These are phyloP conservation scores for Semotilus atromaculatus DNA, from an alignment of 2,797 vertebrate species.

Conservation along the genomic window DNA sequence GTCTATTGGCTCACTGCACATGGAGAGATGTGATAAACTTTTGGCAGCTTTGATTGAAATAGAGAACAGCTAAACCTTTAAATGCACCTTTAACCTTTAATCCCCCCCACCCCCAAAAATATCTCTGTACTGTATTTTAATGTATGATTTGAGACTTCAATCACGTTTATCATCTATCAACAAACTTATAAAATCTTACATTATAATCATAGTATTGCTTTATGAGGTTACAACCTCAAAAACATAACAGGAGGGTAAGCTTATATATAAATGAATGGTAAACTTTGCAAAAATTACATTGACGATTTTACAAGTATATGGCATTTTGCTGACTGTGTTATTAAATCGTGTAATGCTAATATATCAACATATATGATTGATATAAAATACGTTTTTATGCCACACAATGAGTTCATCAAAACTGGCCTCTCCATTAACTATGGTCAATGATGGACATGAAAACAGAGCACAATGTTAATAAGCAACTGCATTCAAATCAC, in stretches of 20 bases:
- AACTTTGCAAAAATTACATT: neutral
- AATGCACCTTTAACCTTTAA: too few relatives aligned
- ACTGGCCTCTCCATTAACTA: neutral
- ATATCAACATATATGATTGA: neutral
- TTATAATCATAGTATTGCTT: neutral
- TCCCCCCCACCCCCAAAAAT: too few relatives aligned
- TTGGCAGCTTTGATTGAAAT: neutral
- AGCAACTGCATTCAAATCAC: neutral
- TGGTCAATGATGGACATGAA: neutral
- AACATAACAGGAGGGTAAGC: neutral
- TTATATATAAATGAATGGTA: neutral
- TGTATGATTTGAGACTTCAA: neutral
- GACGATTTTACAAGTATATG: neutral
- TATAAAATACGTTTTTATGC: neutral
- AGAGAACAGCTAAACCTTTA: constrained; percentile 64
- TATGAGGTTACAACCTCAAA: neutral
- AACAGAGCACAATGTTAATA: neutral
- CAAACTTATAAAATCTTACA: neutral
- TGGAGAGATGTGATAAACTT: constrained; percentile 20
- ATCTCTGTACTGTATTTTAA: neutral
- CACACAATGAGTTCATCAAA: neutral
- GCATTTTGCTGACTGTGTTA: neutral
- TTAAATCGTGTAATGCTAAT: neutral
- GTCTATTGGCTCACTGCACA: constrained; percentile 21
- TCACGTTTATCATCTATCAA: neutral